phyloP scores from a whole-genome alignment of 2,888 invertebrate species.

The Lycaena phlaeas region DNA sequence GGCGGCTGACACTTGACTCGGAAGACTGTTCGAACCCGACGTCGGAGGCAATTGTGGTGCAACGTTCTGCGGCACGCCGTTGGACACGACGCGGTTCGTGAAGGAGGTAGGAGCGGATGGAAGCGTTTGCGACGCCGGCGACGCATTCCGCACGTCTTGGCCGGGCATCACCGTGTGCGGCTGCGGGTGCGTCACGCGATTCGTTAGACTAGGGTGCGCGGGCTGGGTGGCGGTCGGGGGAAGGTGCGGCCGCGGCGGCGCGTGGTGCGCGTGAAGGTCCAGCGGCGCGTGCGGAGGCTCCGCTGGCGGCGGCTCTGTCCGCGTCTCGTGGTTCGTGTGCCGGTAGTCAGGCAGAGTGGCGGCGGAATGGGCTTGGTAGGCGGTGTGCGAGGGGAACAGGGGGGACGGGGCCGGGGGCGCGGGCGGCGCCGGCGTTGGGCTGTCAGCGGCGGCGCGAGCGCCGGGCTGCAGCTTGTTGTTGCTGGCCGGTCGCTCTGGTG shows the following conservation, averaged over 20 bases:
- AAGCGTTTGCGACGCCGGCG: constrained; percentile 29
- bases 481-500: constrained; percentile 58
- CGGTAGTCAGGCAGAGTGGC: constrained; percentile 63
- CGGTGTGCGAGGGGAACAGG: constrained; percentile 56
- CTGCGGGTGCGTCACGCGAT: constrained; percentile 40
- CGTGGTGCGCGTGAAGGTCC: constrained; percentile 51
- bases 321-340: constrained; percentile 72
- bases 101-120: constrained; percentile 58
- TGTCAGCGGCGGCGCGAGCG: constrained; percentile 60
- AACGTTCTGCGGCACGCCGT: constrained; percentile 36
- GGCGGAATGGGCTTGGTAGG: constrained; percentile 64
- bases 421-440: constrained; percentile 60
- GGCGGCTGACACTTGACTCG: constrained; percentile 48
- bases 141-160: constrained; percentile 43
- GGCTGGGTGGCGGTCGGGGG: constrained; percentile 25
- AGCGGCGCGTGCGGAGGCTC: constrained; percentile 46
- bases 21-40: constrained; percentile 53
- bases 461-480: constrained; percentile 60
- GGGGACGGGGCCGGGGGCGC: constrained; percentile 59
- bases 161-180: constrained; percentile 48
- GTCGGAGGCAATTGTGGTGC: constrained; percentile 43
- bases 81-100: constrained; percentile 37
- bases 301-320: constrained; percentile 42
- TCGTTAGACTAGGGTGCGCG: constrained; percentile 42
- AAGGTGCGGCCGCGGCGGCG: constrained; percentile 33